Evolutionary conservation across 2,797 vertebrate genomes (phyloP).

Genomic region (Rhinophrynus dorsalis): DNA sequence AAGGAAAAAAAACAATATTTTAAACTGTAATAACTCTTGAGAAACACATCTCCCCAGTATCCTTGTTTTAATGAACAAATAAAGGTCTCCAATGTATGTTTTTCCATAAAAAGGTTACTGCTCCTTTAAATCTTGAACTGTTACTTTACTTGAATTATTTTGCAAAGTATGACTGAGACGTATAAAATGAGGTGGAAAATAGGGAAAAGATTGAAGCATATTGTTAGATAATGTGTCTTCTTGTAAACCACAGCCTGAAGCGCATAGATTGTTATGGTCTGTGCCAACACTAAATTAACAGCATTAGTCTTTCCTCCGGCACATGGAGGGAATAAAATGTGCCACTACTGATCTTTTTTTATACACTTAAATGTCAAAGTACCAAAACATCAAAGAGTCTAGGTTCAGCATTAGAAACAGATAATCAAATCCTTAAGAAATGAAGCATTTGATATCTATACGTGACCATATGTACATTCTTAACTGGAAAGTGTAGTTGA

Average conservation of each 20-base stretch:
- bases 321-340: constrained; percentile 27
- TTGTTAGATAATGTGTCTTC: constrained; percentile 7
- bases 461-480: not conserved
- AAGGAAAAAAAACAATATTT: too few species aligned
- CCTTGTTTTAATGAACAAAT: too few species aligned
- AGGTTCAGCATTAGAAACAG: constrained; percentile 12
- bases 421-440: not conserved
- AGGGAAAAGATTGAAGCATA: constrained; percentile 4
- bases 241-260: constrained; percentile 27
- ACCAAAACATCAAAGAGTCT: constrained; percentile 32
- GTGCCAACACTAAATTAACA: constrained; percentile 26
- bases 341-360: constrained; percentile 14
- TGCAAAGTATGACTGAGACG: not conserved
- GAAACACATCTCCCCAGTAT: too few species aligned
- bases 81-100: too few species aligned
- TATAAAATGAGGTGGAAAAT: constrained; percentile 19
- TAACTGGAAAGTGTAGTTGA: too few species aligned
- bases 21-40: too few species aligned
- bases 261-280: constrained; percentile 6
- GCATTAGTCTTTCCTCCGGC: constrained; percentile 6
- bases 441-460: not conserved
- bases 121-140: too few species aligned
- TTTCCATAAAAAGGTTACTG: too few species aligned
- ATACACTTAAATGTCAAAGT: constrained; percentile 29
- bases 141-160: not conserved